Base-by-base conservation (phyloP, 2,888 invertebrate species). In the Trachelus iudaicus region DNA sequence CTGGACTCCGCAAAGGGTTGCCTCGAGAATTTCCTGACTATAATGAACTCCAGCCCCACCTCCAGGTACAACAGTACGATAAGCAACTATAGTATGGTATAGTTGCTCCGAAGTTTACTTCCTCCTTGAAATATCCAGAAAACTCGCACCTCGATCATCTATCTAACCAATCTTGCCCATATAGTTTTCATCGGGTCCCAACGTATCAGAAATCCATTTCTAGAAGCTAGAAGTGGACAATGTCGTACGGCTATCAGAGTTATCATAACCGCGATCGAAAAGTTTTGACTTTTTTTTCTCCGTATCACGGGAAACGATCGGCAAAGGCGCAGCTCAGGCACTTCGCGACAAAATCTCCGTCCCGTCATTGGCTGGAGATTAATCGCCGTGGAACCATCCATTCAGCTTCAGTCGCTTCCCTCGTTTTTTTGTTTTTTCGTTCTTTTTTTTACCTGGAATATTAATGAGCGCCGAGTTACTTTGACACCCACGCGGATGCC, bases 391-490 rank as follows among this genome's bases (percentile, higher is more conserved):
- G 56, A 56, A 23, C 56, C 56, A 9, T 56, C 56, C 56, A 56
- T 56, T 56, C 56, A 56, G 56, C 56, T 56, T 56, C 56, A 9
- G 56, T 56, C 56, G 56, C 56, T 56, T 23, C 56, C 23, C 9
- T 56, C 9, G 56, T 23, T 15, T 40, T 56, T 23, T 15, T 6
- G 1, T 40, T 40, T 15, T 15, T 23, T 23, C 4, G 1, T 13
- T 4, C 15, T 15, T 40, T 56, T 40, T 56, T 56, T 56, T 56
- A 56, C 56, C 56, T 71, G 33, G 71, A 71, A 71, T 71, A 71
- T 71, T 71, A 71, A 71, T 71, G 71, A 71, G 71, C 31, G 31
- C 31, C 71, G 71, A 71, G 71, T 71, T 71, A 71, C 71, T 71
- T 71, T 34, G 71, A 71, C 71, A 34, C 71, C 71, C 71, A 71